Evolutionary conservation across 2,888 invertebrate species (phyloP), one percentile per base, ranked within the genome.

Genomic region (Tortrix viridana): DNA sequence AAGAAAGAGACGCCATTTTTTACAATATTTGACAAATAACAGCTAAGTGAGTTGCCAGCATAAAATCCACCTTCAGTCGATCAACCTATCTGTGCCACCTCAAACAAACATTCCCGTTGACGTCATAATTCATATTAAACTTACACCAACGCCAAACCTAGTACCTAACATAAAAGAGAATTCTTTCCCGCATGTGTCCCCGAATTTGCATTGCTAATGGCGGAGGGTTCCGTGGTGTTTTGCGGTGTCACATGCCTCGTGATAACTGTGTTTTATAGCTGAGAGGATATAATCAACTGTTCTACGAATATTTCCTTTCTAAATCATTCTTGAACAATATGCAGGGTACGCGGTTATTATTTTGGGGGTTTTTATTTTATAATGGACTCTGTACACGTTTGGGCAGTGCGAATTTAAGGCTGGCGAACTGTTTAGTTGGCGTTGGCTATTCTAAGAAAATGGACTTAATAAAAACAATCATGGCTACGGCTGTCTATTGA

Each of bases 201-300:
- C 49, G 66, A 69, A 88, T 87, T 86, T 82, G 85, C 85, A 87
- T 79, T 85, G 81, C 84, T 86, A 88, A 88, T 87, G 72, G 69
- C 72, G 65, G 63, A 54, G 69, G 72, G 70, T 68, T 65, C 66
- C 68, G 67, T 50, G 67, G 48, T 61, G 61, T 61, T 61, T 61
- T 49, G 61, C 44, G 61, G 61, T 61, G 61, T 55, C 61, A 61
- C 55, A 61, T 55, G 55, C 55, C 61, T 26, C 54, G 54, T 61
- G 61, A 61, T 61, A 61, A 61, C 61, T 61, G 61, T 61, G 49
- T 61, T 61, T 61, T 61, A 61, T 61, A 49, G 61, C 61, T 49
- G 48, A 55, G 60, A 47, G 61, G 43, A 55, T 61, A 55, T 61
- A 61, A 61, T 61, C 61, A 61, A 61, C 43, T 55, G 60, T 48